phyloP scores from a whole-genome alignment of 2,888 invertebrate genomes.

The Dastarcus helophoroides region DNA sequence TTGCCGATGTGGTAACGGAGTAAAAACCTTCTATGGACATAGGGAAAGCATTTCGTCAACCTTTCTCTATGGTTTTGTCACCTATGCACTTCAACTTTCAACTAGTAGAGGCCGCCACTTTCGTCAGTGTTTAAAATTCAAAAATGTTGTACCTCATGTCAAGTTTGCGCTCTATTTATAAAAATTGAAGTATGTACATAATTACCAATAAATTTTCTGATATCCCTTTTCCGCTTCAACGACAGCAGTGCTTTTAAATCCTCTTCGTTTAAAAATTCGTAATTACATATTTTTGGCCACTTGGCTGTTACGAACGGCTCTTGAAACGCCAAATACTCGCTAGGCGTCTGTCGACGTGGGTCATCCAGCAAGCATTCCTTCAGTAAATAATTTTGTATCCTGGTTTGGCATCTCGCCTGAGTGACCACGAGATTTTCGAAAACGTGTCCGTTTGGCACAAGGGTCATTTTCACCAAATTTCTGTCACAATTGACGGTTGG shows the following conservation, averaged over 20 bases:
- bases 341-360: slow-evolving; percentile 3
- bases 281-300: slow-evolving; percentile 24
- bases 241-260: slow-evolving; percentile 23
- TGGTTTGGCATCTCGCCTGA: slow-evolving; percentile 15
- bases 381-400: slow-evolving; percentile 13
- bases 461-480: too few species aligned
- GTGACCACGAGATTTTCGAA: slow-evolving; percentile 15
- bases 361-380: slow-evolving; percentile 2
- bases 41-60: too few species aligned
- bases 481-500: too few species aligned
- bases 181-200: too few species aligned
- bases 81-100: too few species aligned
- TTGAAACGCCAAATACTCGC: slow-evolving; percentile 15
- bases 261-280: slow-evolving; percentile 26
- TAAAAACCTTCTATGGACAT: too few species aligned
- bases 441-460: slow-evolving; percentile 13
- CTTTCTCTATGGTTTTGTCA: too few species aligned
- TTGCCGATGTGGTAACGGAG: too few species aligned
- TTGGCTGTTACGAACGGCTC: slow-evolving; percentile 14
- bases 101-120: too few species aligned
- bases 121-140: too few species aligned
- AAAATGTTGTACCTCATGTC: too few species aligned
- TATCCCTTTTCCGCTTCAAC: slow-evolving; percentile 17
- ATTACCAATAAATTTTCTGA: slow-evolving; percentile 25
- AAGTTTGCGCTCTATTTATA: too few species aligned